Conservation (phyloP, 2,797 vertebrate species). For the Spizella passerina region DNA sequence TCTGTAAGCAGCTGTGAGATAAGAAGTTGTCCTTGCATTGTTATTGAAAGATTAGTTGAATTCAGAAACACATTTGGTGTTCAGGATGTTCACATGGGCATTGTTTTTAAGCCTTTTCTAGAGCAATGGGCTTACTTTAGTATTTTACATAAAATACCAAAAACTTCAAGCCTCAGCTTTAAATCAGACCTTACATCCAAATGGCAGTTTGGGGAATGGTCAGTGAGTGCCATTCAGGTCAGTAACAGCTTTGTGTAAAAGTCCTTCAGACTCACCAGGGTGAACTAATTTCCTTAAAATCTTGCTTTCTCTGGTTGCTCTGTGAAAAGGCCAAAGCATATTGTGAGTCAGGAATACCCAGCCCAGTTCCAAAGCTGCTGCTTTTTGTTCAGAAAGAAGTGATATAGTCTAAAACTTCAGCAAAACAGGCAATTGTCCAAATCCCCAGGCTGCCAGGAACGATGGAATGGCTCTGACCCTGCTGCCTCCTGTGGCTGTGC, state of each 20-base stretch:
- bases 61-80: neutral
- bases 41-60: neutral
- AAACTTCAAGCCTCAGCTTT: neutral
- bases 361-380: neutral
- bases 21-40: neutral
- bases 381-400: neutral
- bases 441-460: neutral
- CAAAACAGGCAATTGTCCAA: neutral
- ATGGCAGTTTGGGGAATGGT: neutral
- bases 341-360: neutral
- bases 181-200: neutral
- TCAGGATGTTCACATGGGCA: neutral
- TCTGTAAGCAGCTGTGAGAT: neutral
- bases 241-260: neutral
- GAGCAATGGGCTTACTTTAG: neutral
- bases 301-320: neutral
- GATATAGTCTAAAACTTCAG: neutral
- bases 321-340: neutral
- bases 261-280: neutral
- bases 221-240: neutral
- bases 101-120: neutral
- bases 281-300: neutral
- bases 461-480: neutral
- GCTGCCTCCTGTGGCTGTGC: neutral
- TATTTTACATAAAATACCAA: neutral